These are phyloP conservation scores for Passer montanus DNA, from an alignment of 2,113 vertebrate species.

Conservation along the genomic window DNA sequence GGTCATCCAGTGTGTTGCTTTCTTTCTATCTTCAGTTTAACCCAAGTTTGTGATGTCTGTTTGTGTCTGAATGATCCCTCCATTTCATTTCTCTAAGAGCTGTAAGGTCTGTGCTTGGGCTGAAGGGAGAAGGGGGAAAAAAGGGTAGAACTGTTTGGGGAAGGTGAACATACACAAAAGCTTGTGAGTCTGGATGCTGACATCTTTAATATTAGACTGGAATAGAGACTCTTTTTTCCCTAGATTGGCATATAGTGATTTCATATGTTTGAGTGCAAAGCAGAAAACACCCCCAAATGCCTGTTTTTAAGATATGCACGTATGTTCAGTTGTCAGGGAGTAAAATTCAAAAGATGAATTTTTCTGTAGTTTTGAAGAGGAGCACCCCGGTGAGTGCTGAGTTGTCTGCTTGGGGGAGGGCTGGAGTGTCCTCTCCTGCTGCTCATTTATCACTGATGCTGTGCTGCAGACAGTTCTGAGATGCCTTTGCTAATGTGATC, in stretches of 20 bases:
- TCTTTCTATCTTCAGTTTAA: neutral
- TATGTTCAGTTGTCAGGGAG: neutral
- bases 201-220: neutral
- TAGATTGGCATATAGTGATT: neutral
- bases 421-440: neutral
- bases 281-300: neutral
- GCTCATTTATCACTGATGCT: neutral
- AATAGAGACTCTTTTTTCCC: neutral
- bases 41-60: neutral
- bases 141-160: neutral
- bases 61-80: neutral
- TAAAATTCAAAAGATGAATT: neutral
- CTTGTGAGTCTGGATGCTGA: neutral
- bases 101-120: neutral
- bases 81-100: accelerated
- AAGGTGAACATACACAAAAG: accelerated
- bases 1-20: neutral
- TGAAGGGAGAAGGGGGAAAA: neutral
- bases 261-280: neutral
- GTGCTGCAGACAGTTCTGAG: neutral
- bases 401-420: accelerated
- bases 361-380: neutral
- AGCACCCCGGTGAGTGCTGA: accelerated
- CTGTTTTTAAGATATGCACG: neutral
- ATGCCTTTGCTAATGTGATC: neutral